These are phyloP conservation scores for Phocoena phocoena DNA, from an alignment of 2,113 vertebrate genomes.

Conservation along the genomic window DNA sequence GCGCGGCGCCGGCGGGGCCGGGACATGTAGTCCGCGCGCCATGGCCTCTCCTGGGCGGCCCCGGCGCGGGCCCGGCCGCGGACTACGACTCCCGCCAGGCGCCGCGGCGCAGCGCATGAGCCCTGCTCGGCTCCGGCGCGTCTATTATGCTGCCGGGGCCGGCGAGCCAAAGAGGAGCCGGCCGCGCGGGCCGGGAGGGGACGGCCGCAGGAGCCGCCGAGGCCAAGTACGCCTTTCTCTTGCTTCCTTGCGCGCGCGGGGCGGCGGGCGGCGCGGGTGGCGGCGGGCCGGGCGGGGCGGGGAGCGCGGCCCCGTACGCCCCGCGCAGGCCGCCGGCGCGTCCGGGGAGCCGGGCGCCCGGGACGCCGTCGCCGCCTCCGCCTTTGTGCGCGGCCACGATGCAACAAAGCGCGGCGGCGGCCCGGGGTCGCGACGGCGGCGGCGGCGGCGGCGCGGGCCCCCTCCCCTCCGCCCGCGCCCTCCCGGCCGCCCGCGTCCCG, in stretches of 20 bases:
- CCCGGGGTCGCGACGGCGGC: conserved; percentile 49
- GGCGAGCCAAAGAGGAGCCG: conserved; percentile 90
- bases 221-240: conserved; percentile 89
- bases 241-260: conserved; percentile 78
- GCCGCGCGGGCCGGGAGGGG: conserved; percentile 86
- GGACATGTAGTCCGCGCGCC: conserved; percentile 83
- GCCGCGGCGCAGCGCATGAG: conserved; percentile 88
- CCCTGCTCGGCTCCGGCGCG: conserved; percentile 89
- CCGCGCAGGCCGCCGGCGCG: conserved; percentile 66
- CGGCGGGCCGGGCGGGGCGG: conserved; percentile 43
- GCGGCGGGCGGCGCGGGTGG: conserved; percentile 65
- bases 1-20: conserved; percentile 60
- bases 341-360: conserved; percentile 51
- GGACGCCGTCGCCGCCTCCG: conserved; percentile 72
- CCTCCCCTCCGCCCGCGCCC: not conserved
- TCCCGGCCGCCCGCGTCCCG: conserved; percentile 3
- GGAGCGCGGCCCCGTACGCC: conserved; percentile 61
- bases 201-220: conserved; percentile 88
- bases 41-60: conserved; percentile 11
- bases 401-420: conserved; percentile 84
- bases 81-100: conserved; percentile 90
- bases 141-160: conserved; percentile 95
- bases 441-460: conserved; percentile 21
- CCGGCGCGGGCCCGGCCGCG: not conserved
- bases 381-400: conserved; percentile 91